phyloP scores from a whole-genome alignment of 2,888 invertebrate species.

The Lacanobia wlatinum region DNA sequence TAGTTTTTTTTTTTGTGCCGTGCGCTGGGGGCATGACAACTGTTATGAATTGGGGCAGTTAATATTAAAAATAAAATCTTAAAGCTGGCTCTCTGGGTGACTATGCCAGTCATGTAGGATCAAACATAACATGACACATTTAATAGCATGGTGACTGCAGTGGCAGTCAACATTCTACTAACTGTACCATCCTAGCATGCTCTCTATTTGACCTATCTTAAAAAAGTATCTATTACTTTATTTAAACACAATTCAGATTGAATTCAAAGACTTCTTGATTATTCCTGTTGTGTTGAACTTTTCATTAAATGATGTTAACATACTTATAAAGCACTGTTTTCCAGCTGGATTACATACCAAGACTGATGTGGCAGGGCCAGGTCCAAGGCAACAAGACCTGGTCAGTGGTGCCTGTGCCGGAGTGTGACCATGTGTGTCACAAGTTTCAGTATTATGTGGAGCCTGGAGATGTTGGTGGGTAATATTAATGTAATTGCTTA shows the following conservation, averaged over 20 bases:
- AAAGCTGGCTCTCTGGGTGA: not conserved
- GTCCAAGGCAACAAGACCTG: slow-evolving; percentile 96
- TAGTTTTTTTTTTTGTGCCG: no score
- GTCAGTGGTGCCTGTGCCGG: slow-evolving; percentile 96
- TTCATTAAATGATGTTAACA: not conserved
- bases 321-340: slow-evolving; percentile 63
- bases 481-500: not conserved
- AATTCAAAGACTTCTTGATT: not conserved
- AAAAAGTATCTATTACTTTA: not conserved
- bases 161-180: not conserved
- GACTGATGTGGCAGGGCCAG: slow-evolving; percentile 98
- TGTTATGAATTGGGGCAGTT: no score
- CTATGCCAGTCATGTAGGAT: not conserved
- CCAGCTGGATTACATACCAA: slow-evolving; percentile 97
- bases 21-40: no score
- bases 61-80: not conserved
- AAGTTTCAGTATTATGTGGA: slow-evolving; percentile 94
- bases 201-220: not conserved
- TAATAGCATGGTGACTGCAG: not conserved
- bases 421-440: slow-evolving; percentile 95
- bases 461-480: slow-evolving; percentile 95
- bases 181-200: not conserved
- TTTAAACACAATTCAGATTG: not conserved
- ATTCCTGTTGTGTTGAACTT: no score
- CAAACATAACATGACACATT: not conserved